Evolutionary conservation across 1,140 invertebrate species (phyloP).

Genomic region (Papilio polyxenes): DNA sequence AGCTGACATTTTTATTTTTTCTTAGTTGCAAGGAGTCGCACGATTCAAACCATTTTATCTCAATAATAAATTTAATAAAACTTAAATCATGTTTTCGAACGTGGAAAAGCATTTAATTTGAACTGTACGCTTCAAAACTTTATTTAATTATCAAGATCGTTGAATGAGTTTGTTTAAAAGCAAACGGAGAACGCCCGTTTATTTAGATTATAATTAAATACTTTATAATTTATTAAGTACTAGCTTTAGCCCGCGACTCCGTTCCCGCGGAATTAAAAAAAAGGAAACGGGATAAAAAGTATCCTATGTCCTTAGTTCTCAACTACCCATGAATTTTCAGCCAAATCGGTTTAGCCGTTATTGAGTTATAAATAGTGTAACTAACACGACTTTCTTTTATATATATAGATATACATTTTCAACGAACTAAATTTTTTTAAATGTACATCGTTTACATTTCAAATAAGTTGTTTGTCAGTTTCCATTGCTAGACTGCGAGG

Average conservation of each 20-base stretch:
- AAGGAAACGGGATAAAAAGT: too few relatives aligned
- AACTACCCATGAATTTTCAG: too few relatives aligned
- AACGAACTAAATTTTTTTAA: not conserved
- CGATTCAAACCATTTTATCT: not conserved
- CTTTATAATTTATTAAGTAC: not conserved
- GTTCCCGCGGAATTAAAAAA: too few relatives aligned
- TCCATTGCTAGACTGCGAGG: not conserved
- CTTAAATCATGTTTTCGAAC: not conserved
- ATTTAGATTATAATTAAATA: not conserved
- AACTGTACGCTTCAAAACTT: not conserved
- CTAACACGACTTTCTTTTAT: too few relatives aligned
- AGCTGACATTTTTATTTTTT: not conserved
- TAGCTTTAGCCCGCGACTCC: too few relatives aligned
- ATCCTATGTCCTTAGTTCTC: too few relatives aligned
- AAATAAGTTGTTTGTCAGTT: not conserved
- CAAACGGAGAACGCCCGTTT: not conserved
- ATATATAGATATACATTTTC: too few relatives aligned
- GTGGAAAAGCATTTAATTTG: not conserved
- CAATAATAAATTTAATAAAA: constrained; percentile 4
- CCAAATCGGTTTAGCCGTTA: too few relatives aligned
- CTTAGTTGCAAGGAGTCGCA: not conserved
- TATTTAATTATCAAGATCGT: constrained; percentile 9
- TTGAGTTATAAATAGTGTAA: too few relatives aligned
- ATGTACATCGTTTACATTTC: not conserved
- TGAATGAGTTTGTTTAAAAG: not conserved